Conservation (phyloP, 1,140 invertebrate species). For the Ladona fulva region DNA sequence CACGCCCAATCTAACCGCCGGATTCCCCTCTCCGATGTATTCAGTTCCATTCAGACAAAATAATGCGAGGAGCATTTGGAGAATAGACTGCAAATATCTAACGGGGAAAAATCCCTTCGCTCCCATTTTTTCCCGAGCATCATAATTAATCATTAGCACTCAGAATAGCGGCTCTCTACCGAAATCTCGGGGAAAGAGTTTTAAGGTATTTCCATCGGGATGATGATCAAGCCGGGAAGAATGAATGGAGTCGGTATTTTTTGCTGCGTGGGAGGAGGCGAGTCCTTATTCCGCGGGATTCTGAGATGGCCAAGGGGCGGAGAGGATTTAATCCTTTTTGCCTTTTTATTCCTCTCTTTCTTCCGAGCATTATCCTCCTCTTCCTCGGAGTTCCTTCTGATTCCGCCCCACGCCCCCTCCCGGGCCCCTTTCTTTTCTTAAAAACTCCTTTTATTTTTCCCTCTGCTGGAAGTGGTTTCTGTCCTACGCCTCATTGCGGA, state of each 20-base stretch:
- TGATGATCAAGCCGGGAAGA: conserved; percentile 3
- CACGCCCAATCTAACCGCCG: too few species aligned
- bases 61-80: too few species aligned
- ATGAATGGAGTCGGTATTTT: conserved; percentile 1
- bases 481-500: conserved; percentile 1
- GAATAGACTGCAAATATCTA: too few species aligned
- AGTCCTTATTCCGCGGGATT: background rate
- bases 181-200: background rate
- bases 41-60: too few species aligned
- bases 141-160: background rate
- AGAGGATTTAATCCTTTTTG: background rate
- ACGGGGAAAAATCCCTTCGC: too few species aligned
- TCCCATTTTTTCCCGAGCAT: background rate
- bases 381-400: background rate
- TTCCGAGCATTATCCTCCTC: background rate
- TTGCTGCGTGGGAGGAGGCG: background rate
- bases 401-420: background rate
- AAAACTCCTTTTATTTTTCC: background rate
- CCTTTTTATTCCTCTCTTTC: conserved; percentile 5
- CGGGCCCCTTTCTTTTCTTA: background rate
- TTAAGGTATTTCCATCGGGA: conserved; percentile 9
- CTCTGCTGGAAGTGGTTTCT: background rate
- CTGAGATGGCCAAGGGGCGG: background rate
- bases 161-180: background rate
- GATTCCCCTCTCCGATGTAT: too few species aligned